Conservation (phyloP, 2,797 vertebrate genomes). For the Sebastes cheni region DNA sequence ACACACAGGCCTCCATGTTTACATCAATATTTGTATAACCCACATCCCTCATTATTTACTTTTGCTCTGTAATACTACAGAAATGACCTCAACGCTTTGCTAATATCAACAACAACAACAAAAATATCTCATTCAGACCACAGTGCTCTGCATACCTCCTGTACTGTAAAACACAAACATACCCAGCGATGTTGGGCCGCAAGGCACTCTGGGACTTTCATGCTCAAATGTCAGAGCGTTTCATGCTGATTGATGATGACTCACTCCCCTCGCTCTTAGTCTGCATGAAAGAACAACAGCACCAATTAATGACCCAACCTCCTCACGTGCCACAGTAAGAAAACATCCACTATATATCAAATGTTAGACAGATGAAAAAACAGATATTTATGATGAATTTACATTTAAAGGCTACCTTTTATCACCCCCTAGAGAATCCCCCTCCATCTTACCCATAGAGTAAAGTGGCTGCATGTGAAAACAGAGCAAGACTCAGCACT, state of each 20-base stretch:
- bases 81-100: constrained; percentile 9
- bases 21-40: constrained; percentile 31
- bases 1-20: constrained; percentile 30
- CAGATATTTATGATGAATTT: constrained; percentile 5
- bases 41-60: constrained; percentile 9
- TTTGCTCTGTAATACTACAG: constrained; percentile 2
- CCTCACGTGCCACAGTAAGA: constrained; percentile 50
- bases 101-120: constrained; percentile 11
- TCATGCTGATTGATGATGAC: constrained; percentile 80
- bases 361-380: constrained; percentile 22
- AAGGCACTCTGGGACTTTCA: constrained; percentile 76
- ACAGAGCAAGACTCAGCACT: constrained; percentile 76
- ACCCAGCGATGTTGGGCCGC: constrained; percentile 50
- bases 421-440: constrained; percentile 27
- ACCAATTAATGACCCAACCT: constrained; percentile 69
- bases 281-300: constrained; percentile 73
- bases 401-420: constrained; percentile 27
- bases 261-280: constrained; percentile 63
- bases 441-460: constrained; percentile 16
- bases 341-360: constrained; percentile 25
- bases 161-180: constrained; percentile 64
- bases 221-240: constrained; percentile 84
- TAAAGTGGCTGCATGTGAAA: constrained; percentile 67
- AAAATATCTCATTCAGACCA: constrained; percentile 25
- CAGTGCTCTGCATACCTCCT: constrained; percentile 28